Evolutionary conservation across 2,113 vertebrate genomes (phyloP), one percentile per base, ranked within the genome.

Genomic region (Siphamia tubifer): DNA sequence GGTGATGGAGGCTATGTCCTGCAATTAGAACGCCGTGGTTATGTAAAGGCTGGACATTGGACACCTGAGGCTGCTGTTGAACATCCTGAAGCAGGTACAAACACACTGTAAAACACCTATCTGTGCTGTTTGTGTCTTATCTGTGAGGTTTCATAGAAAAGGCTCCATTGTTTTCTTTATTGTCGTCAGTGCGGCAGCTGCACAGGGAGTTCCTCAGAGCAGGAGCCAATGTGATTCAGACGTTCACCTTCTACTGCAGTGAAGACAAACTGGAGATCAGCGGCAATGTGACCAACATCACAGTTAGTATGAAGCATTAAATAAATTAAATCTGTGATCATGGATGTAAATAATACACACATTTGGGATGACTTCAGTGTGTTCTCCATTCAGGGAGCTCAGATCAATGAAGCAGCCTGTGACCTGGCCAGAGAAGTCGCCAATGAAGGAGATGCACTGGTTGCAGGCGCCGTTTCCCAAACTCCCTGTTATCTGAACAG

Each of bases 401-500:
- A 94, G 78, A 93, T 98, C 72, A 98, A 98, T 13, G 95, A 96
- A 83, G 95, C 96, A 5, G 96, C 96, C 4, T 98, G 96, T 83
- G 93, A 96, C 77, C 92, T 98, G 79, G 96, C 96, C 67, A 91
- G 87, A 61, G 92, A 96, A 78, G 95, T 96, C 12, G 96, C 96
- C 34, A 81, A 93, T 12, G 94, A 96, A 83, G 95, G 95, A 0
- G 92, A 93, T 1, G 95, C 94, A 7, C 83, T 98, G 87, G 96
- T 98, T 3, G 96, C 96, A 11, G 96, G 96, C 27, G 94, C 95
- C 0, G 95, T 97, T 69, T 96, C 94, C 43, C 94, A 96, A 88
- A 98, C 96, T 3, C 96, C 96, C 19, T 95, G 94, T 0, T 98
- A 96, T 72, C 84, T 94, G 25, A 93, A 94, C 82, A 93, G 88